Evolutionary conservation across 2,113 vertebrate genomes (phyloP).

Genomic region (Anhinga anhinga): DNA sequence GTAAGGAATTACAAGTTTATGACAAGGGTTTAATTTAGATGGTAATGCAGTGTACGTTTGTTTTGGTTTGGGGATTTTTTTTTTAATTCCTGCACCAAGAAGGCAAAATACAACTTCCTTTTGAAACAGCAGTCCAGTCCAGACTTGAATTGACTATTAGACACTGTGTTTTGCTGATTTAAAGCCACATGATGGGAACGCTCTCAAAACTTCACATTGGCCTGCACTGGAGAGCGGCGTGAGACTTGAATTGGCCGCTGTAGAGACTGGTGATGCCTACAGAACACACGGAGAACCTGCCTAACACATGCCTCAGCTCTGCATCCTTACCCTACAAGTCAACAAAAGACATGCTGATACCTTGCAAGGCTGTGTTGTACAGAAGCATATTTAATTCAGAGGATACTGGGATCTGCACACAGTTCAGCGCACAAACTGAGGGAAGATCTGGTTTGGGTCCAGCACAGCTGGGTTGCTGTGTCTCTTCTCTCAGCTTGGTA

Average conservation of each 20-base stretch:
- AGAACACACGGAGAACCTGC: background rate
- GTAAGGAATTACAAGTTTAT: background rate
- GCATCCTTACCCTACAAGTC: background rate
- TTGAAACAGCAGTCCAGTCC: background rate
- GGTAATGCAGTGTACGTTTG: background rate
- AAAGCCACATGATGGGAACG: background rate
- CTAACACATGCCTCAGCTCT: background rate
- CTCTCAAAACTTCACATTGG: background rate
- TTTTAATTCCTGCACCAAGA: background rate
- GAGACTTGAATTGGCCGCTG: background rate
- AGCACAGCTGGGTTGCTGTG: background rate
- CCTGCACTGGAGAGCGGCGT: background rate
- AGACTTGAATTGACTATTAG: background rate
- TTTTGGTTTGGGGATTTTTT: background rate
- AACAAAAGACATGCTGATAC: background rate
- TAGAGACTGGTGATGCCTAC: background rate
- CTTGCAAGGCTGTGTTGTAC: background rate
- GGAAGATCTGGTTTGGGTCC: background rate
- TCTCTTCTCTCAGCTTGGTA: background rate
- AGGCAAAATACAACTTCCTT: background rate
- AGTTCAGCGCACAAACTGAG: background rate
- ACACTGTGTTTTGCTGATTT: background rate
- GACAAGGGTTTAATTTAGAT: background rate
- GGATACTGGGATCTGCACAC: background rate
- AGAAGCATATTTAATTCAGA: background rate